Evolutionary conservation across 1,140 invertebrate species (phyloP), one percentile per base, ranked within the genome.

Genomic region (Drosophila punjabiensis): DNA sequence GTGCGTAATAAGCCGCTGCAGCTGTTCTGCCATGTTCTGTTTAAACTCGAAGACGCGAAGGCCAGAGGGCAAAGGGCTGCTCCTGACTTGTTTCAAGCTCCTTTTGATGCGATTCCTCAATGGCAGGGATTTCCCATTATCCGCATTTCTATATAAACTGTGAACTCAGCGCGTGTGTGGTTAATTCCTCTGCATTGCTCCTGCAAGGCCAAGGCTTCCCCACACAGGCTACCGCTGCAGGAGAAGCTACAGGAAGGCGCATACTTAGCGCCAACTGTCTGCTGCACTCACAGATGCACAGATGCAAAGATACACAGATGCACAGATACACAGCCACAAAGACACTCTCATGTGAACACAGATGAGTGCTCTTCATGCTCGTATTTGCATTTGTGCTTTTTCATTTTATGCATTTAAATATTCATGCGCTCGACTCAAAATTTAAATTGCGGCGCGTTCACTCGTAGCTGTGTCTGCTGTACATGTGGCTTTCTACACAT

Each of bases 321-420:
- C 60, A 41, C 64, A 20, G 11, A 20, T 30, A 20, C 50, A 28
- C 65, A 18, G 18, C 13, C 30, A 5, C 52, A 33, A 61, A 37
- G 41, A 52, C 53, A 77, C 63, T 68, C 58, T 18, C 45, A 39
- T 39, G 20, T 32, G 63, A 65, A 48, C 61, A 24, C 76, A 59
- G 58, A 78, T 70, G 75, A 70, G 58, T 53, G 64, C 76, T 62
- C 59, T 41, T 59, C 55, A 37, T 28, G 43, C 74, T 65, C 41
- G 52, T 76, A 68, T 78, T 77, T 78, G 76, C 76, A 68, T 77
- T 77, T 78, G 75, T 77, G 64, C 76, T 68, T 78, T 78, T 78
- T 77, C 50, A 77, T 78, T 77, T 78, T 28, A 61, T 68, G 48
- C 74, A 77, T 78, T 68, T 78, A 68, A 78, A 77, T 69, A 78